These are phyloP conservation scores for Aplidium turbinatum DNA, from an alignment of 23 tunicate species.

Conservation along the genomic window DNA sequence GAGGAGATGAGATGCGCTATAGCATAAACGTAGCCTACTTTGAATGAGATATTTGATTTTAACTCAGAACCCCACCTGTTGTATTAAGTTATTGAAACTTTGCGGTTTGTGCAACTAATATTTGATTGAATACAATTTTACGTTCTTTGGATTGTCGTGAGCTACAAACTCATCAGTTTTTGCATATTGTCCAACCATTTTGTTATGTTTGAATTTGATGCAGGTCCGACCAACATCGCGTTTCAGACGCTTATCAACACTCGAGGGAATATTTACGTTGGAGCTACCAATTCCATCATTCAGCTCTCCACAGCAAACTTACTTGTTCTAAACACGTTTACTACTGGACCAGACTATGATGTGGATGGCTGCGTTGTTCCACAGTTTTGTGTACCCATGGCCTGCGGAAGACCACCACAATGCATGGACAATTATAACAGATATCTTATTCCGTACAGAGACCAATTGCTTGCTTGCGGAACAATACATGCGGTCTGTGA, in stretches of 20 bases:
- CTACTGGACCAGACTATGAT: slow-evolving; percentile 53
- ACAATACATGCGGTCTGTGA: slow-evolving; percentile 46
- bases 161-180: too few relatives aligned
- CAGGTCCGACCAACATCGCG: neutral
- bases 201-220: too few relatives aligned
- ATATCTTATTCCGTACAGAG: slow-evolving; percentile 45
- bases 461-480: slow-evolving; percentile 61
- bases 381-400: neutral
- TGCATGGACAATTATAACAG: slow-evolving; percentile 55
- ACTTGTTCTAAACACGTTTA: neutral
- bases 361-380: slow-evolving; percentile 42
- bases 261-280: slow-evolving; percentile 40
- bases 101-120: too few relatives aligned
- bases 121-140: too few relatives aligned
- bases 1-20: too few relatives aligned
- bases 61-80: too few relatives aligned
- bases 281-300: slow-evolving; percentile 67
- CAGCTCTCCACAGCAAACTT: slow-evolving; percentile 38
- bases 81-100: too few relatives aligned
- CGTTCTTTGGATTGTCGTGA: too few relatives aligned
- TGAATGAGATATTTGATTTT: too few relatives aligned
- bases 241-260: neutral
- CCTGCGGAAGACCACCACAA: neutral
- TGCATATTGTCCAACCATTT: too few relatives aligned
- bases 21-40: too few relatives aligned